Evolutionary conservation across 30 jellyfish, hydroid and myxozoan species (phyloP), one percentile per base, ranked within the genome.

Genomic region (Haliclystus octoradiatus): DNA sequence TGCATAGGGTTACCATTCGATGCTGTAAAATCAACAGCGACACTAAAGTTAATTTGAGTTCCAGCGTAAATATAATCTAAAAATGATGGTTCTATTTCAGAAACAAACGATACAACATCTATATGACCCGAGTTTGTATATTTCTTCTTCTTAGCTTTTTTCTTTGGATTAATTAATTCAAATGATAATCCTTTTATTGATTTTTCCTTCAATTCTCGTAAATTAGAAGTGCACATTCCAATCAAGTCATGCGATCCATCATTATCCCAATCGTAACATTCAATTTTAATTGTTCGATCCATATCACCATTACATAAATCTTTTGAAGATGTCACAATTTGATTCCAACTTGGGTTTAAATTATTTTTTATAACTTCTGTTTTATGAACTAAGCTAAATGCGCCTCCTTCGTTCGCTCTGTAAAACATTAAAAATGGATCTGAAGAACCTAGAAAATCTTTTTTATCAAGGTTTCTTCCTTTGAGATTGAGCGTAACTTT

Each of bases 11-110:
- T 71, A 14, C 98, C 98, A 71, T 89, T 89, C 15, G 98, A 89
- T 3, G 98, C 98, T 15, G 98, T 89, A 74, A 78, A 89, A 65
- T 89, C 98, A 78, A 89, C 63, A 24, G 98, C 98, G 32, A 89
- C 95, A 69, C 83, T 78, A 46, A 89, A 89, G 69, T 95, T 81
- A 28, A 89, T 34, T 32, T 89, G 94, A 1, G 78, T 46, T 1
- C 98, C 98, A 40, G 74, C 72, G 24, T 52, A 73, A 31, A 89
- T 64, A 66, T 68, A 89, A 65, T 89, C 98, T 27, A 89, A 76
- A 63, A 89, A 89, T 0, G 98, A 89, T 28, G 86, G 81, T 22
- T 61, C 69, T 14, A 65, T 24, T 15, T 60, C 83, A 12, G 77
- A 28, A 28, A 62, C 34, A 49, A 78, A 64, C 27, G 51, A 22